Evolutionary conservation across 2,797 vertebrate species (phyloP).

Genomic region (Simalia tracyae): DNA sequence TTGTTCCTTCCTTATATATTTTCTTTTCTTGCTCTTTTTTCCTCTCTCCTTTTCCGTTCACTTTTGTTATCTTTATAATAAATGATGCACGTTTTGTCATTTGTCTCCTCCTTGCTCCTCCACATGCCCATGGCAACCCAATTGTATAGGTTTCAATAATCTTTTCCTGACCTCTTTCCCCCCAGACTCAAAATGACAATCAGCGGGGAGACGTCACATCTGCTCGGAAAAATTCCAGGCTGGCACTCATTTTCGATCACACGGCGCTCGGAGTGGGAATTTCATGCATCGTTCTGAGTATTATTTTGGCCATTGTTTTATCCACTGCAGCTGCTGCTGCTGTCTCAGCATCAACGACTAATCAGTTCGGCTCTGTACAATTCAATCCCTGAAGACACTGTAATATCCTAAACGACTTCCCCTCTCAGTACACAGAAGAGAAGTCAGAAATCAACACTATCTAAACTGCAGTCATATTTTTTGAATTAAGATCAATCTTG

Average conservation of each 20-base stretch:
- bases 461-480: neutral
- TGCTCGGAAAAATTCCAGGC: neutral
- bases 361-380: neutral
- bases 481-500: neutral
- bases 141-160: neutral
- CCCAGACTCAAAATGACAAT: neutral
- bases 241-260: neutral
- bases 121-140: neutral
- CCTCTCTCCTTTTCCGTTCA: neutral
- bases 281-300: neutral
- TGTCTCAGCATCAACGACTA: neutral
- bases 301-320: neutral
- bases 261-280: neutral
- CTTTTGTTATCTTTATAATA: neutral
- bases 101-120: neutral
- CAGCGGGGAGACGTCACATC: neutral
- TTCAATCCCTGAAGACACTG: neutral
- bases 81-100: neutral
- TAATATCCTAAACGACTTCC: neutral
- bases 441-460: neutral
- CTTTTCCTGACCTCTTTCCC: neutral
- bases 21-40: neutral
- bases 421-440: neutral
- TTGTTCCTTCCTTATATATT: neutral
- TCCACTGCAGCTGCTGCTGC: rapidly evolving